Evolutionary conservation across 2,797 vertebrate genomes (phyloP).

Genomic region (Siniperca obscura): DNA sequence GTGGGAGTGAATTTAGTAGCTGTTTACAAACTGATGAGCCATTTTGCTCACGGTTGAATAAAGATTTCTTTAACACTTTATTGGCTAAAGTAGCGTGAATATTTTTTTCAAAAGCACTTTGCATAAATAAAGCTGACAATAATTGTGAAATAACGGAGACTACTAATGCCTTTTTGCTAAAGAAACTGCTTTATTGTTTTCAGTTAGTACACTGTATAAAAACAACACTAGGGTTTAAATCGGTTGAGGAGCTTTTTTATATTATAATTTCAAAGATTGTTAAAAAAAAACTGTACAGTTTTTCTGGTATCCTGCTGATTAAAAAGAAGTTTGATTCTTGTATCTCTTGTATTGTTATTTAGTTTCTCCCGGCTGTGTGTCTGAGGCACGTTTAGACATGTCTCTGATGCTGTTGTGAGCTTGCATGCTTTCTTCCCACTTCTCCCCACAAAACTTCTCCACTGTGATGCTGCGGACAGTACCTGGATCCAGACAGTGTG

Average conservation of each 20-base stretch:
- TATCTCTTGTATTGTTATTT: conserved; percentile 26
- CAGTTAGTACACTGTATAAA: conserved; percentile 56
- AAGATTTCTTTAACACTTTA: not conserved
- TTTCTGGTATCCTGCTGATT: conserved; percentile 39
- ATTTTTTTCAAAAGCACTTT: conserved; percentile 17
- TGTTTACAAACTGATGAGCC: conserved; percentile 24
- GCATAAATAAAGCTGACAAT: not conserved
- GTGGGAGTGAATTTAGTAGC: not conserved
- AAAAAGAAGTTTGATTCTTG: conserved; percentile 28
- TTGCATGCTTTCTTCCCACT: conserved; percentile 93
- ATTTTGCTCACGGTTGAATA: conserved; percentile 20
- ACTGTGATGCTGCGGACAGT: conserved; percentile 87
- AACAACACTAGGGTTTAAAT: conserved; percentile 15
- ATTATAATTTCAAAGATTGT: conserved; percentile 10
- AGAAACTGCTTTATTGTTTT: conserved; percentile 39
- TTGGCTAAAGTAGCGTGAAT: not conserved
- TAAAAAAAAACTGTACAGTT: conserved; percentile 10
- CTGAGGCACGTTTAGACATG: conserved; percentile 88
- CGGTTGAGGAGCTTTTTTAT: not conserved
- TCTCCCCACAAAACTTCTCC: conserved; percentile 91
- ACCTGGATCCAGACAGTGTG: conserved; percentile 94
- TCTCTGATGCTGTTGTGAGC: conserved; percentile 89
- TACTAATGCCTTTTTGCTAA: not conserved
- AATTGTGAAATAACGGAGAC: not conserved
- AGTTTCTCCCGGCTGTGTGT: conserved; percentile 20